Evolutionary conservation across 2,888 invertebrate genomes (phyloP).

Genomic region (Eupithecia centaureata): DNA sequence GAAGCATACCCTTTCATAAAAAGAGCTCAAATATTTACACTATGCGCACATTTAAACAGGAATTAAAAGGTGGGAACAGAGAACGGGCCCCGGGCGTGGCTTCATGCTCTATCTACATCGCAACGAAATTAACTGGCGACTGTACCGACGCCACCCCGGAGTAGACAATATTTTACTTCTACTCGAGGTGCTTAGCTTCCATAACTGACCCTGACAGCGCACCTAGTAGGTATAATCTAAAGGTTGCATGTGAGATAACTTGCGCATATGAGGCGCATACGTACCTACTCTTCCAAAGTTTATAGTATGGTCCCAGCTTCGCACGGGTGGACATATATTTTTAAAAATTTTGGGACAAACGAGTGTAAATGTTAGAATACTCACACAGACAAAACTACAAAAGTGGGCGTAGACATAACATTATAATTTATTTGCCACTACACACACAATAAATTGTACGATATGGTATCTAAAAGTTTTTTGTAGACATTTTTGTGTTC

Average conservation of each 20-base stretch:
- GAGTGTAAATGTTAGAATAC: no score
- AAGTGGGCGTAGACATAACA: no score
- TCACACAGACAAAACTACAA: no score
- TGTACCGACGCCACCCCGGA: conserved; percentile 42
- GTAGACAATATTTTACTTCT: conserved; percentile 49
- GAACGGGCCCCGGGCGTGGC: conserved; percentile 60
- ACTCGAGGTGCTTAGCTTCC: conserved; percentile 55
- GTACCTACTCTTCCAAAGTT: background rate
- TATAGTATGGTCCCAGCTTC: background rate
- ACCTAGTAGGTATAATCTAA: background rate
- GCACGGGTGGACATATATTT: no score
- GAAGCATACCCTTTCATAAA: conserved; percentile 43
- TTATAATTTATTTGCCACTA: no score
- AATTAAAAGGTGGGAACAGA: conserved; percentile 70
- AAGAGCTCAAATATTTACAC: conserved; percentile 56
- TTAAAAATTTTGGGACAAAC: no score
- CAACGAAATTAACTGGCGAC: conserved; percentile 70
- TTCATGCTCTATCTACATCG: conserved; percentile 79
- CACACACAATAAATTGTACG: no score
- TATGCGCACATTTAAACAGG: conserved; percentile 61
- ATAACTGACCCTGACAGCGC: conserved; percentile 49
- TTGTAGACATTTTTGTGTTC: no score
- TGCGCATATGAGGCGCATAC: background rate
- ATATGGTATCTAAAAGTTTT: no score
- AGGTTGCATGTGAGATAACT: background rate